phyloP scores from a whole-genome alignment of 2,888 invertebrate species.

The Pterostichus madidus region DNA sequence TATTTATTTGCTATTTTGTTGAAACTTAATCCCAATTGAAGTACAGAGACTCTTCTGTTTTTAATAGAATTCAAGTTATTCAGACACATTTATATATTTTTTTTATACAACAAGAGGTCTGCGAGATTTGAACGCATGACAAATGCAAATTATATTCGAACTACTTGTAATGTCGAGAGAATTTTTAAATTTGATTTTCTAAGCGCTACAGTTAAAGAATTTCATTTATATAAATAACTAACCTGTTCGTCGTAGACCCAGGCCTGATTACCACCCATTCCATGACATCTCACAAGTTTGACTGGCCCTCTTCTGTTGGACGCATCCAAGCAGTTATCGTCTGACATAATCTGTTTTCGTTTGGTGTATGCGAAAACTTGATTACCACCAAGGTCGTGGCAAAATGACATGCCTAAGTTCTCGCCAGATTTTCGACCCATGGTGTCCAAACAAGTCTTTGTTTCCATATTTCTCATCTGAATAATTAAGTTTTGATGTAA shows the following conservation, averaged over 20 bases:
- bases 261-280: conserved; percentile 98
- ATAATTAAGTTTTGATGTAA: neutral
- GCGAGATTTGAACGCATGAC: too few species aligned
- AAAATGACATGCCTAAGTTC: conserved; percentile 94
- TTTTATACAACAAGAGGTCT: too few species aligned
- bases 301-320: conserved; percentile 92
- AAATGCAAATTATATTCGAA: too few species aligned
- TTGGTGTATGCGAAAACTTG: conserved; percentile 99
- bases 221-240: conserved; percentile 70
- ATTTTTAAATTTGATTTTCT: too few species aligned
- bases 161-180: too few species aligned
- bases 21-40: too few species aligned
- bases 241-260: conserved; percentile 95
- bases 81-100: too few species aligned
- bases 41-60: too few species aligned
- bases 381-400: conserved; percentile 98
- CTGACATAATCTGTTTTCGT: conserved; percentile 97
- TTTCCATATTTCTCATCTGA: conserved; percentile 92
- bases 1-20: too few species aligned
- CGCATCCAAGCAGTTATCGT: conserved; percentile 97
- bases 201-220: too few species aligned
- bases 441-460: conserved; percentile 94
- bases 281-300: conserved; percentile 96
- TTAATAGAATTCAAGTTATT: too few species aligned
- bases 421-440: conserved; percentile 96